A percentile compares a stretch with the other conserved stretches of the same genome.
Evolutionary conservation across 1,140 invertebrate genomes (phyloP).

Genomic region (Homalodisca vitripennis): DNA sequence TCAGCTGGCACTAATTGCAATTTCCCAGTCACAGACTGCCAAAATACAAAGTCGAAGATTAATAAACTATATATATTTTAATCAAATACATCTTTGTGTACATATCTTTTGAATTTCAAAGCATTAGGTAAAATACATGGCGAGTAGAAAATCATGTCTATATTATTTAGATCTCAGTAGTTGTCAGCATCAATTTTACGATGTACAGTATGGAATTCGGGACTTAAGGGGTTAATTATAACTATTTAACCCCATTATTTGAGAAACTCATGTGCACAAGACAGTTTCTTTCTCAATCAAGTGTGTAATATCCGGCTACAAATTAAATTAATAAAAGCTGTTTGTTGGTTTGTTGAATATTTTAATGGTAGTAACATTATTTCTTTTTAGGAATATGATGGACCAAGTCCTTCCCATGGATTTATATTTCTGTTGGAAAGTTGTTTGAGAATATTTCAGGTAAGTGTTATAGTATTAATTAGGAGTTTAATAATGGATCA

Average conservation of each 20-base stretch:
- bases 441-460: conserved; percentile 37
- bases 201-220: neutral
- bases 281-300: conserved; percentile 12
- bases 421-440: conserved; percentile 39
- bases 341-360: neutral
- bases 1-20: no score
- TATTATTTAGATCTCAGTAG: no score
- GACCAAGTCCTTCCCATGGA: conserved; percentile 38
- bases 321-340: neutral
- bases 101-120: no score
- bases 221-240: neutral
- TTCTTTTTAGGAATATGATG: conserved; percentile 38
- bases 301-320: neutral
- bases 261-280: neutral
- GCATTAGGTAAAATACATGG: no score
- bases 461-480: neutral
- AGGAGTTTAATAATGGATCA: neutral
- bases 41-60: no score
- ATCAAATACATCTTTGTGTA: no score
- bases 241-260: neutral
- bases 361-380: conserved; percentile 1
- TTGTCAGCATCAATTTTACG: no score
- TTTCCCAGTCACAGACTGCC: no score
- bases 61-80: no score
- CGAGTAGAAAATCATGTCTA: no score